Percentiles rank a stretch among this genome's conserved stretches.
Conservation (phyloP, 2,113 vertebrate genomes). For the Maccullochella peelii region DNA sequence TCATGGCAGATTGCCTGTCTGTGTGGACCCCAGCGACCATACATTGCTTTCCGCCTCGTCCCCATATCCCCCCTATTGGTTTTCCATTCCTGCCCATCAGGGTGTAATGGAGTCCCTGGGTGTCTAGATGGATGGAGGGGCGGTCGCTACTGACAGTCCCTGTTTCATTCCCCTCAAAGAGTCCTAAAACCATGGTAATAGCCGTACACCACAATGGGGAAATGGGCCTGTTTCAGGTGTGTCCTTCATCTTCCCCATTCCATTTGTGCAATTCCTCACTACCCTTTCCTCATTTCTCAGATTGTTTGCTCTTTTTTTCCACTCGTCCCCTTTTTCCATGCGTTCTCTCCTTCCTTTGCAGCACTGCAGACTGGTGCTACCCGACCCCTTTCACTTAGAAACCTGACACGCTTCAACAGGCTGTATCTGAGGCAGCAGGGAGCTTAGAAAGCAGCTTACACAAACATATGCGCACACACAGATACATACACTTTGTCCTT, state of each 20-base stretch:
- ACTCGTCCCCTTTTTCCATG: constrained; percentile 11
- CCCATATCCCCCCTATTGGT: constrained; percentile 77
- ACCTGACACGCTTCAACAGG: constrained; percentile 54
- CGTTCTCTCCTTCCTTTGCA: constrained; percentile 10
- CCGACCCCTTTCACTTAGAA: constrained; percentile 44
- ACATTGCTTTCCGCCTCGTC: constrained; percentile 60
- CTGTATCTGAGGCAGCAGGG: constrained; percentile 47
- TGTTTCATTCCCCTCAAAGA: constrained; percentile 53
- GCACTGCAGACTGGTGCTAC: constrained; percentile 16
- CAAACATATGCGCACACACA: constrained; percentile 27
- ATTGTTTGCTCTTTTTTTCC: constrained; percentile 30
- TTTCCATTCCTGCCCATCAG: constrained; percentile 80
- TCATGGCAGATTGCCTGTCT: constrained; percentile 86
- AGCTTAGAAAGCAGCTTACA: constrained; percentile 51
- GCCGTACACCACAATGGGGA: constrained; percentile 46
- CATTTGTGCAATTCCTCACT: constrained; percentile 54
- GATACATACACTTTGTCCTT: constrained; percentile 31
- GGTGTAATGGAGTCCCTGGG: constrained; percentile 79
- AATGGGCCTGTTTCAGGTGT: constrained; percentile 49
- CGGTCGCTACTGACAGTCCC: constrained; percentile 57
- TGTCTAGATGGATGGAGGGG: constrained; percentile 77
- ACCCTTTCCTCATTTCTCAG: constrained; percentile 24
- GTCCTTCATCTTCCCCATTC: constrained; percentile 47
- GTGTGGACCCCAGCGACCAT: constrained; percentile 57
- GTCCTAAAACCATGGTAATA: constrained; percentile 66